A percentile compares a stretch with the other conserved stretches of the same genome.
These are phyloP conservation scores for Poeciliopsis occidentalis DNA, from an alignment of 2,113 vertebrate genomes.

Conservation along the genomic window DNA sequence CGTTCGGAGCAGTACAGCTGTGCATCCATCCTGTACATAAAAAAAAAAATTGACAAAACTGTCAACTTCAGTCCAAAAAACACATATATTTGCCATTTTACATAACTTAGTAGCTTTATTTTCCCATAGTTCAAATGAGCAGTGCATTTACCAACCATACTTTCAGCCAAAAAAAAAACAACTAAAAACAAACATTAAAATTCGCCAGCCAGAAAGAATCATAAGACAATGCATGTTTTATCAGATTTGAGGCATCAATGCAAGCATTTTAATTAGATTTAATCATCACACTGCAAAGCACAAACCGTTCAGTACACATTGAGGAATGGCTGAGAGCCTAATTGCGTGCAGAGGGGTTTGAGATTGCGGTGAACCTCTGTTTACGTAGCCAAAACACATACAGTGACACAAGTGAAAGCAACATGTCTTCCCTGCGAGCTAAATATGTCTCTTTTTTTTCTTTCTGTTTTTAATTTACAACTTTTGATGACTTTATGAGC, in stretches of 20 bases:
- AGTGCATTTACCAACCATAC: neutral
- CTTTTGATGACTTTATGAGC: slow-evolving; percentile 32
- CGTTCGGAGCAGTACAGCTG: neutral
- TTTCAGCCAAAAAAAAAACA: neutral
- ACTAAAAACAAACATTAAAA: neutral
- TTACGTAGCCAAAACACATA: neutral
- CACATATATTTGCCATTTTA: neutral
- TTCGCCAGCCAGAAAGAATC: neutral
- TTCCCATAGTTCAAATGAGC: neutral
- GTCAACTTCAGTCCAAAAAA: neutral
- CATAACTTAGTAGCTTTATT: neutral
- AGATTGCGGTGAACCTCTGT: neutral
- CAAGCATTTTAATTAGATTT: slow-evolving; percentile 1
- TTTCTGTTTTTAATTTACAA: neutral
- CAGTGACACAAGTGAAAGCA: neutral
- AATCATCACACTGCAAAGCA: neutral
- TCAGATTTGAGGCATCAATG: neutral
- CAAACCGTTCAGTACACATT: neutral
- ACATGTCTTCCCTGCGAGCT: neutral
- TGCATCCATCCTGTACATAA: neutral
- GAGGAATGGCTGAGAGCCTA: neutral
- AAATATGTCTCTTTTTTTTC: neutral
- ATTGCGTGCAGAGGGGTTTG: neutral
- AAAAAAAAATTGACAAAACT: neutral
- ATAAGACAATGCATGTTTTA: neutral